These are phyloP conservation scores for Prinia subflava DNA, from an alignment of 2,113 vertebrate genomes.

Conservation along the genomic window DNA sequence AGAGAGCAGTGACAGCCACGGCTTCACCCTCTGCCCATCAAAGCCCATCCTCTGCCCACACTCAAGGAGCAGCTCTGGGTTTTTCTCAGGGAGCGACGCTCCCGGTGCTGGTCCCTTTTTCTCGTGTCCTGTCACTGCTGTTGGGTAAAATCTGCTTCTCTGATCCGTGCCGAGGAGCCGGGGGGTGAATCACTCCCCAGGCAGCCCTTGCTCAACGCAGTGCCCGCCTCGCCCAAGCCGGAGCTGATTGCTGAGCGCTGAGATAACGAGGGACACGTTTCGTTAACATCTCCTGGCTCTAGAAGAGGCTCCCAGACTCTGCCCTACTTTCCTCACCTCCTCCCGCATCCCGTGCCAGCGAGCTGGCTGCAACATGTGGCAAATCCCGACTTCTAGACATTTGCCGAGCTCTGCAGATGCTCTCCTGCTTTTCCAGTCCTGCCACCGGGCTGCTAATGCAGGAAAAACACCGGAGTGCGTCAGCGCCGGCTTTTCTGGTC, in stretches of 20 bases:
- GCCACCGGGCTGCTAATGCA: neutral
- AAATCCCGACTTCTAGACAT: neutral
- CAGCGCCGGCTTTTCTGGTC: constrained; percentile 46
- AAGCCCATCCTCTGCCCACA: neutral
- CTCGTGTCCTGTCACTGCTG: neutral
- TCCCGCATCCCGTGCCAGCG: neutral
- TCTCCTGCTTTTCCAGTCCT: constrained; percentile 60
- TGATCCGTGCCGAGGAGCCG: neutral
- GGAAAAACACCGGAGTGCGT: neutral
- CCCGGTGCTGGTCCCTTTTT: neutral
- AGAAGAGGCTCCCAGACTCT: constrained; percentile 10
- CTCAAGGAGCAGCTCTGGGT: neutral
- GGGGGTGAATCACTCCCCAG: constrained; percentile 33
- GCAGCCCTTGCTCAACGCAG: neutral
- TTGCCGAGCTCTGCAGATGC: constrained; percentile 50
- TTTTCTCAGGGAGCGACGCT: neutral
- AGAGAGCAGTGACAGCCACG: neutral
- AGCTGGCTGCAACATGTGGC: neutral
- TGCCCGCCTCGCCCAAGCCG: neutral
- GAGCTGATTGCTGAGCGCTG: neutral
- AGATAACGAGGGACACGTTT: neutral
- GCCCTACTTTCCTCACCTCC: constrained; percentile 30
- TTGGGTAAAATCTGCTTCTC: neutral
- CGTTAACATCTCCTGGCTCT: neutral
- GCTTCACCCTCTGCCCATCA: neutral